A percentile compares a stretch with the other conserved stretches of the same genome.
Conservation (phyloP, 2,888 invertebrate genomes). For the Melinopterus prodromus region DNA sequence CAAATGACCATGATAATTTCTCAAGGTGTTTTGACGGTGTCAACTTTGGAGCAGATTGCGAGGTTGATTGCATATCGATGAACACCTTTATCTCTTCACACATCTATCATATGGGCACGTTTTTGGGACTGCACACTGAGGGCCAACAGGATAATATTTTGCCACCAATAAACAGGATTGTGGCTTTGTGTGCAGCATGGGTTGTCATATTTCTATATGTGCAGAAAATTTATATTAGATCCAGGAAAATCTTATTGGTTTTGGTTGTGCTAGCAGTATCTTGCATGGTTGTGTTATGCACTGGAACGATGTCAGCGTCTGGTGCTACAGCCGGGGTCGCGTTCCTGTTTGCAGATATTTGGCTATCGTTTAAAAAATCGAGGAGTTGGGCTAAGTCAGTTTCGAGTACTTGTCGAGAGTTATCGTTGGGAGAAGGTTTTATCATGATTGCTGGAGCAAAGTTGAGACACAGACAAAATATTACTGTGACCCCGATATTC, state of each 20-base stretch:
- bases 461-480: conserved; percentile 16
- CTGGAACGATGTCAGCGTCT: conserved; percentile 9
- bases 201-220: conserved; percentile 26
- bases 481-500: conserved; percentile 15
- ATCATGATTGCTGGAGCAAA: conserved; percentile 25
- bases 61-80: conserved; percentile 11
- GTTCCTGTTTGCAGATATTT: conserved; percentile 12
- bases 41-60: background rate
- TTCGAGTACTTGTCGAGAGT: conserved; percentile 11
- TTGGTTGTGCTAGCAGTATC: background rate
- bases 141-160: background rate
- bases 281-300: background rate
- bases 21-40: conserved; percentile 26
- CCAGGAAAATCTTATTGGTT: conserved; percentile 7
- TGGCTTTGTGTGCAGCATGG: conserved; percentile 27
- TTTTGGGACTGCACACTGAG: conserved; percentile 7
- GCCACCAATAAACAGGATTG: conserved; percentile 25
- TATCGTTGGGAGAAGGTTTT: conserved; percentile 26
- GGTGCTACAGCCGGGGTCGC: background rate
- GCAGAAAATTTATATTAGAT: conserved; percentile 7
- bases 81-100: conserved; percentile 23
- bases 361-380: background rate
- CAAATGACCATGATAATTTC: background rate
- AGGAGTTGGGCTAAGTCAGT: conserved; percentile 27
- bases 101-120: conserved; percentile 23